phyloP scores from a whole-genome alignment of 2,797 vertebrate species.

The Okamejei kenojei region DNA sequence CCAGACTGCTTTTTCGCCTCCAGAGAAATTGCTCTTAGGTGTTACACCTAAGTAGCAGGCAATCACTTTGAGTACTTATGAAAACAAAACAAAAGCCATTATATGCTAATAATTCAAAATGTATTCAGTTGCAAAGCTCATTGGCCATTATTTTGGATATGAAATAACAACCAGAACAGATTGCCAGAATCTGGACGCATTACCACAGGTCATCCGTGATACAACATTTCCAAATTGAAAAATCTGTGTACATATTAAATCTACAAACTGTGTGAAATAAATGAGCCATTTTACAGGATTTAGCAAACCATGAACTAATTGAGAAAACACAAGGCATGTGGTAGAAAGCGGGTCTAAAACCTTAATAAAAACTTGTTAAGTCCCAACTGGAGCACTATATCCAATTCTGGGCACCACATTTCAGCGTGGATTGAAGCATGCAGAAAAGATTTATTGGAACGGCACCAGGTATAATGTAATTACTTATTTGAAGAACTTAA shows the following conservation, averaged over 20 bases:
- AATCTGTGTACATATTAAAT: background rate
- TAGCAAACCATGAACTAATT: background rate
- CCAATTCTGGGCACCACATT: background rate
- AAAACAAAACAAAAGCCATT: background rate
- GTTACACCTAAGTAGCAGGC: background rate
- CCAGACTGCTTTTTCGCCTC: background rate
- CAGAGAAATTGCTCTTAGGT: background rate
- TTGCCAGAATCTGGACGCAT: background rate
- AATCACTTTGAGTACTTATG: background rate
- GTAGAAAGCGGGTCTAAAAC: background rate
- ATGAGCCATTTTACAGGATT: background rate
- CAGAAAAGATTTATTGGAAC: background rate
- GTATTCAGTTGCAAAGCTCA: background rate
- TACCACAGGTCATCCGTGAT: background rate
- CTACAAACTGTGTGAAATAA: background rate
- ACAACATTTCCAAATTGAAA: background rate
- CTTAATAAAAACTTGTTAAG: background rate
- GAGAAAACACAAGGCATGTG: background rate
- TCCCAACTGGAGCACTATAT: background rate
- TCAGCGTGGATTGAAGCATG: background rate
- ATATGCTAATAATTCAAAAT: background rate
- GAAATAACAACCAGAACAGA: background rate
- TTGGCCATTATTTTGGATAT: background rate
- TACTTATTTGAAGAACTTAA: background rate
- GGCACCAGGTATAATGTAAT: background rate